phyloP scores from a whole-genome alignment of 2,888 invertebrate species.

The Protodeltote pygarga region DNA sequence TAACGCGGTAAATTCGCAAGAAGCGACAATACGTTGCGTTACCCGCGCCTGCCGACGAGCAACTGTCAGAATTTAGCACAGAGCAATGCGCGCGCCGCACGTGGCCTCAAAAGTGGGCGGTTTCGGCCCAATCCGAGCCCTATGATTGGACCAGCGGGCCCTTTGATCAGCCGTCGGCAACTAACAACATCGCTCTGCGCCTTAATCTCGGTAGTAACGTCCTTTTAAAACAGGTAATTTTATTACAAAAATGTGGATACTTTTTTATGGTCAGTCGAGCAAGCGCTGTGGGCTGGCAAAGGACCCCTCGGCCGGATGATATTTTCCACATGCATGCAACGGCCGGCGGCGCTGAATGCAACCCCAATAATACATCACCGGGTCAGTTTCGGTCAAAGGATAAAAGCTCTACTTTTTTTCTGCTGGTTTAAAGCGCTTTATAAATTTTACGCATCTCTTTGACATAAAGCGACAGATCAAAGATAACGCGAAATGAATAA shows the following conservation, averaged over 20 bases:
- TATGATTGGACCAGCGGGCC: conserved; percentile 69
- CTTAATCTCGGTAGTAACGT: conserved; percentile 86
- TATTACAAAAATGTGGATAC: conserved; percentile 83
- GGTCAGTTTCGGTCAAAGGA: conserved; percentile 75
- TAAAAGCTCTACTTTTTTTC: conserved; percentile 64
- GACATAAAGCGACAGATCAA: conserved; percentile 61
- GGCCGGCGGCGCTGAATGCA: conserved; percentile 65
- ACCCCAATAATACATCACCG: conserved; percentile 72
- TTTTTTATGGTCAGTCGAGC: conserved; percentile 81
- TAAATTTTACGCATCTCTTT: conserved; percentile 68
- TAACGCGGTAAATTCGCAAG: conserved; percentile 46
- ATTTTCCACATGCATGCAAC: conserved; percentile 66
- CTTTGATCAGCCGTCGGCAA: conserved; percentile 85
- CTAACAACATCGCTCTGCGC: conserved; percentile 84
- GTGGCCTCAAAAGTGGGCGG: conserved; percentile 78
- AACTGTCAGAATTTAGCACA: conserved; percentile 71
- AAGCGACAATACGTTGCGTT: conserved; percentile 42
- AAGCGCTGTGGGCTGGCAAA: conserved; percentile 64
- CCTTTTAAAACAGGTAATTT: conserved; percentile 87
- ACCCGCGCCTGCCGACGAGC: conserved; percentile 55
- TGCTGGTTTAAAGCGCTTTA: conserved; percentile 66
- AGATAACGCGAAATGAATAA: conserved; percentile 43
- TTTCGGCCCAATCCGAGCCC: conserved; percentile 52
- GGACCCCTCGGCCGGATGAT: conserved; percentile 58
- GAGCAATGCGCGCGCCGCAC: conserved; percentile 83